phyloP scores from a whole-genome alignment of 2,888 invertebrate species.

The Drosophila diplacantha region DNA sequence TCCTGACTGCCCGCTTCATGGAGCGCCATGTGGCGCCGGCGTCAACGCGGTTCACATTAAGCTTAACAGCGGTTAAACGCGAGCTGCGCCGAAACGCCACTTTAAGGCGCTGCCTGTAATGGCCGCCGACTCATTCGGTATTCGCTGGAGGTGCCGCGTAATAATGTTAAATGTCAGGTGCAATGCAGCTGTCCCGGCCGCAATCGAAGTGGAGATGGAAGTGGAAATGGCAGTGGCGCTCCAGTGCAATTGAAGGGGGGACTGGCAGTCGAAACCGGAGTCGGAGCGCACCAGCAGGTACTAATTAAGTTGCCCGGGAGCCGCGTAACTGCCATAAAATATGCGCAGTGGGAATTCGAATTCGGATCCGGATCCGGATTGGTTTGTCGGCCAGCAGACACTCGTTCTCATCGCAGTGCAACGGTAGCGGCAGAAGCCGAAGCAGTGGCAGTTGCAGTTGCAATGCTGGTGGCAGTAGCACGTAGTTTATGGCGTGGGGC shows the following conservation, averaged over 20 bases:
- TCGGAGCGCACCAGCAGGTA: conserved; percentile 42
- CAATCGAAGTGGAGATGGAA: conserved; percentile 20
- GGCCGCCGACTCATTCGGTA: conserved; percentile 46
- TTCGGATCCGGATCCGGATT: conserved; percentile 35
- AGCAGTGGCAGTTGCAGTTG: conserved; percentile 23
- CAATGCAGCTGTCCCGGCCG: conserved; percentile 52
- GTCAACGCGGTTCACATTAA: conserved; percentile 67
- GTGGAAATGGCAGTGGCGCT: conserved; percentile 15
- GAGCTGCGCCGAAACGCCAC: conserved; percentile 27
- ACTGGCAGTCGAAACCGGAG: conserved; percentile 20
- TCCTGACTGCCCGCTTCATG: conserved; percentile 4
- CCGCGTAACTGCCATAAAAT: conserved; percentile 57
- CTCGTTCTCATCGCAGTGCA: conserved; percentile 28
- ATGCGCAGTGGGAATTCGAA: conserved; percentile 47
- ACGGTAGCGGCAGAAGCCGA: conserved; percentile 8
- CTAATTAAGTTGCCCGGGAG: conserved; percentile 65
- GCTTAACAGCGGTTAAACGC: conserved; percentile 57
- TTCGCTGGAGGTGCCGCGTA: conserved; percentile 54
- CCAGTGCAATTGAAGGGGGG: conserved; percentile 24
- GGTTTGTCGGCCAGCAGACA: conserved; percentile 36
- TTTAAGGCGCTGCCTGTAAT: conserved; percentile 57
- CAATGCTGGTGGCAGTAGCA: conserved; percentile 24
- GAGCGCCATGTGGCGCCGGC: conserved; percentile 52
- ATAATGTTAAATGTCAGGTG: conserved; percentile 71
- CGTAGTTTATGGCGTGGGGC: conserved; percentile 58